Percentiles rank a stretch among this genome's conserved stretches.
These are phyloP conservation scores for Harpagifer antarcticus DNA, from an alignment of 2,797 vertebrate genomes.

Conservation along the genomic window DNA sequence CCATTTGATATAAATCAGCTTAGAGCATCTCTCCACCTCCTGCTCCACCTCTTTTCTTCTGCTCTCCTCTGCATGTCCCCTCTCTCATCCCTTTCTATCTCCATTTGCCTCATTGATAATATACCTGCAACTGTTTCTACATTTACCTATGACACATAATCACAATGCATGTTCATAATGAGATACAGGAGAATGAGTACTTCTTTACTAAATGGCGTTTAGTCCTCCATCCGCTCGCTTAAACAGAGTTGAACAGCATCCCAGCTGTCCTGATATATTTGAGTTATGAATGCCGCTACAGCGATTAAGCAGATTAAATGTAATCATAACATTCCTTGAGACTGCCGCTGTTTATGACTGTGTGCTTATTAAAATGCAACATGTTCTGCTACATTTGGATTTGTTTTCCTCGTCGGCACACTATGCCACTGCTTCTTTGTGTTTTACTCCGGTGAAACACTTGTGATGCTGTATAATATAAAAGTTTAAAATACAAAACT, in stretches of 20 bases:
- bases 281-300: conserved; percentile 69
- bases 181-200: conserved; percentile 35
- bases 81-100: conserved; percentile 48
- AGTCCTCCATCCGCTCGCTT: conserved; percentile 39
- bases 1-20: conserved; percentile 99
- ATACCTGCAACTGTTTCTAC: conserved; percentile 24
- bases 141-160: conserved; percentile 43
- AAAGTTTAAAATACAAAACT: conserved; percentile 50
- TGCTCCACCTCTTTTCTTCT: conserved; percentile 95
- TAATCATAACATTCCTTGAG: conserved; percentile 72
- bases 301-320: conserved; percentile 76
- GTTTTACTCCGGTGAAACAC: conserved; percentile 36
- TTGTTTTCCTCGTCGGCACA: conserved; percentile 47
- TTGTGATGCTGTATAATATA: conserved; percentile 29
- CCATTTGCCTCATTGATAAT: conserved; percentile 35
- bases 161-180: conserved; percentile 46
- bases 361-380: conserved; percentile 77
- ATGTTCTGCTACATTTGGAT: conserved; percentile 70
- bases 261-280: conserved; percentile 65
- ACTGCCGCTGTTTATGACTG: conserved; percentile 68
- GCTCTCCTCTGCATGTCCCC: conserved; percentile 40
- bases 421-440: conserved; percentile 37
- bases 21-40: conserved; percentile 98
- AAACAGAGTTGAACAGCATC: conserved; percentile 54
- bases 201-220: conserved; percentile 50